A percentile compares a stretch with the other conserved stretches of the same genome.
Conservation (phyloP, 2,888 invertebrate species). For the Peribatodes rhomboidaria region DNA sequence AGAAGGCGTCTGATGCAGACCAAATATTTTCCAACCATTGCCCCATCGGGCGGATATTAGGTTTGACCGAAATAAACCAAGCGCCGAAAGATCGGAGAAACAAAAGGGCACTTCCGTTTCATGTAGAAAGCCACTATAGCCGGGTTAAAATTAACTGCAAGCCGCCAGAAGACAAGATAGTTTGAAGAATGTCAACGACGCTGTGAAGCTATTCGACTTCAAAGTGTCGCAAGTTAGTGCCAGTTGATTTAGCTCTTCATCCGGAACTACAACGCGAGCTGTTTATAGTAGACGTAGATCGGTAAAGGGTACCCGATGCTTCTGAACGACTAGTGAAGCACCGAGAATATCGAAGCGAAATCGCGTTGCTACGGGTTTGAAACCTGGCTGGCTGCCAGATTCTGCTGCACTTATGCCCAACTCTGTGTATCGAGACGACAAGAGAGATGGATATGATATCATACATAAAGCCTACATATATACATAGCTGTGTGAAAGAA, state of each 20-base stretch:
- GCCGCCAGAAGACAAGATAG: constrained; percentile 14
- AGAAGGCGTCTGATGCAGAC: neutral
- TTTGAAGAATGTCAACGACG: constrained; percentile 19
- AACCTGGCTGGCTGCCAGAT: constrained; percentile 47
- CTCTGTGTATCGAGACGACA: constrained; percentile 36
- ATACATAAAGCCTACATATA: constrained; percentile 30
- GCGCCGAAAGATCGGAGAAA: constrained; percentile 27
- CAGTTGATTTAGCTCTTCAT: constrained; percentile 18
- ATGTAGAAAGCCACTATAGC: constrained; percentile 29
- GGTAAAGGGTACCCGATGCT: constrained; percentile 33
- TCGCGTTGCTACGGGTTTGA: constrained; percentile 42
- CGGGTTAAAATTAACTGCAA: constrained; percentile 27
- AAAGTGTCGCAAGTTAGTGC: constrained; percentile 14
- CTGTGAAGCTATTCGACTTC: constrained; percentile 9
- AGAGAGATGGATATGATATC: constrained; percentile 33
- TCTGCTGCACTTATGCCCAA: constrained; percentile 39
- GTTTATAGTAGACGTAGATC: constrained; percentile 12
- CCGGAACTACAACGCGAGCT: constrained; percentile 6
- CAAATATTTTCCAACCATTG: constrained; percentile 6
- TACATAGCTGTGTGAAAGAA: constrained; percentile 28
- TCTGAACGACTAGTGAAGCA: constrained; percentile 19
- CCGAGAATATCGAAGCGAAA: constrained; percentile 31
- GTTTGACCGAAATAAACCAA: constrained; percentile 23
- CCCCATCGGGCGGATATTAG: constrained; percentile 19
- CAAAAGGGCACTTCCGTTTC: constrained; percentile 32